Conservation (phyloP, 2,113 vertebrate species). For the Merops nubicus region DNA sequence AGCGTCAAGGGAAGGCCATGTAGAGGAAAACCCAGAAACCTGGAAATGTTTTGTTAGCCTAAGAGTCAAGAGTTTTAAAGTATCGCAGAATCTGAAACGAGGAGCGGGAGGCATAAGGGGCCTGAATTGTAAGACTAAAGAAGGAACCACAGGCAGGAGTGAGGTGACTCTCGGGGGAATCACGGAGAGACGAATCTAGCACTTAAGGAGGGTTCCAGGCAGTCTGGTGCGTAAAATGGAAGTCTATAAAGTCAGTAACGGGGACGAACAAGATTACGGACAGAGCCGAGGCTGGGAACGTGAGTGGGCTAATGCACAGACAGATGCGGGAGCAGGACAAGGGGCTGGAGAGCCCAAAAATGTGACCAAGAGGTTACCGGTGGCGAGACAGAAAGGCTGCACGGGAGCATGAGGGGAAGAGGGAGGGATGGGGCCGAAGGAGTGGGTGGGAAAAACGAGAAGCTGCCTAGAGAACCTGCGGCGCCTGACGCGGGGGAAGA, state of each 20-base stretch:
- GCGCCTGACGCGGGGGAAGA: background rate
- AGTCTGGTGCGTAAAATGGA: background rate
- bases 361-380: accelerated
- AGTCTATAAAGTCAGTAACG: background rate
- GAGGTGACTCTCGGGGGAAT: background rate
- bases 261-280: background rate
- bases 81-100: background rate
- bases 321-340: background rate
- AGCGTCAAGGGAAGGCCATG: accelerated
- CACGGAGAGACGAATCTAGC: accelerated
- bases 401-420: background rate
- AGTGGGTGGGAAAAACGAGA: background rate
- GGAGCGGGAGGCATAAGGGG: background rate
- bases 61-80: background rate
- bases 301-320: accelerated
- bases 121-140: background rate
- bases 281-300: background rate
- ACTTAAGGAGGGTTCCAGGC: background rate
- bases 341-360: background rate
- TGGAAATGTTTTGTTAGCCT: background rate
- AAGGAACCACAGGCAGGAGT: background rate
- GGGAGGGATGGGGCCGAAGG: background rate
- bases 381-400: background rate
- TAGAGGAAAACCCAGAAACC: background rate
- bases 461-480: background rate